These are phyloP conservation scores for Lithophane socia DNA, from an alignment of 2,888 invertebrate genomes.

Conservation along the genomic window DNA sequence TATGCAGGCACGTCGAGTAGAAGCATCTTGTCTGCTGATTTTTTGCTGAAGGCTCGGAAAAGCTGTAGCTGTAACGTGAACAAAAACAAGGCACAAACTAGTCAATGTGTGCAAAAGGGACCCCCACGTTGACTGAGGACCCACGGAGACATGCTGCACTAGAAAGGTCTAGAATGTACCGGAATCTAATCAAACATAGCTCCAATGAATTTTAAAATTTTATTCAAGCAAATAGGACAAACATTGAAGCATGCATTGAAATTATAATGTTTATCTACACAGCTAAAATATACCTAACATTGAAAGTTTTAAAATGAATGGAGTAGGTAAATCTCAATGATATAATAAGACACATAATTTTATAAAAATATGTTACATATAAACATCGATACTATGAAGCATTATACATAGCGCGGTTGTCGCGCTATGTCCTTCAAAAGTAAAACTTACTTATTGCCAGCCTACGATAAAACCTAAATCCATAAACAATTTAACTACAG, in stretches of 20 bases:
- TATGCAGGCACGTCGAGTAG: slow-evolving; percentile 35
- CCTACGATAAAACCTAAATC: slow-evolving; percentile 65
- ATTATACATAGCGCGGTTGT: slow-evolving; percentile 49
- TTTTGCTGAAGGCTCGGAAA: slow-evolving; percentile 28
- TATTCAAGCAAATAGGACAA: slow-evolving; percentile 89
- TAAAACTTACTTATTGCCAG: slow-evolving; percentile 68
- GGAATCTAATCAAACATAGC: slow-evolving; percentile 72
- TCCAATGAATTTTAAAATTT: slow-evolving; percentile 78
- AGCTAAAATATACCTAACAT: slow-evolving; percentile 70
- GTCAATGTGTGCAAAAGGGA: slow-evolving; percentile 87
- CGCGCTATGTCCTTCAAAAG: slow-evolving; percentile 54
- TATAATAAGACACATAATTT: slow-evolving; percentile 67
- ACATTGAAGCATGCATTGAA: slow-evolving; percentile 84
- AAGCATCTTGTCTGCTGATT: slow-evolving; percentile 9
- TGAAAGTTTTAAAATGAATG: slow-evolving; percentile 65
- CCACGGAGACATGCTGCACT: slow-evolving; percentile 60
- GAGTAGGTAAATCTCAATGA: slow-evolving; percentile 65
- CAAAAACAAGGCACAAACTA: slow-evolving; percentile 79
- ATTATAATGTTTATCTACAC: slow-evolving; percentile 81
- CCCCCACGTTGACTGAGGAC: slow-evolving; percentile 68
- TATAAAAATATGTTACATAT: slow-evolving; percentile 79
- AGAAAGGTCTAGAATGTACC: slow-evolving; percentile 43
- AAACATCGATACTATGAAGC: slow-evolving; percentile 68
- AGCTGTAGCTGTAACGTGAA: slow-evolving; percentile 81
- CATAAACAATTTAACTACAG: slow-evolving; percentile 68